Conservation (phyloP, 2,113 vertebrate genomes). For the Gymnogyps californianus region DNA sequence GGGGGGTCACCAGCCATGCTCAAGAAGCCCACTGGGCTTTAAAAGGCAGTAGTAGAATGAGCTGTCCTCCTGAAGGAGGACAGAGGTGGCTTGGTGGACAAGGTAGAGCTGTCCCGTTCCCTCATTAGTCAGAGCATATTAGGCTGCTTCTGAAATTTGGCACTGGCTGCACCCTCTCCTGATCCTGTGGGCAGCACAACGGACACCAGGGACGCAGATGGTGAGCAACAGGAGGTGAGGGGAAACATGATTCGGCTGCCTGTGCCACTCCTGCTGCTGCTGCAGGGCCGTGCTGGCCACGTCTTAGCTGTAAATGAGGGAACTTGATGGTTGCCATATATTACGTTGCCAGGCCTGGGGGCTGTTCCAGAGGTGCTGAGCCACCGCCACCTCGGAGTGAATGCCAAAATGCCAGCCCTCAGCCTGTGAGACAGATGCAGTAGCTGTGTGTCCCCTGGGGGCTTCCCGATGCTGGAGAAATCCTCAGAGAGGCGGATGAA, state of each 20-base stretch:
- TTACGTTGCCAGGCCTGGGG: rapidly evolving
- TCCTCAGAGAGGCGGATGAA: background rate
- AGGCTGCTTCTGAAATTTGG: background rate
- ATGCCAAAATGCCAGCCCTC: background rate
- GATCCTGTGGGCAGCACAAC: background rate
- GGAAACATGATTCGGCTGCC: background rate
- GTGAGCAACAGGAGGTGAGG: background rate
- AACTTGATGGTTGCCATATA: background rate
- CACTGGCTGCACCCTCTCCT: background rate
- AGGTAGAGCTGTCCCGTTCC: background rate
- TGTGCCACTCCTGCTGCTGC: background rate
- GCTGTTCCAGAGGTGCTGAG: background rate
- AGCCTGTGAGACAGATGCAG: background rate
- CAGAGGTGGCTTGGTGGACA: background rate
- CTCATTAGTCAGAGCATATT: background rate
- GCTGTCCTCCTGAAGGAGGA: background rate
- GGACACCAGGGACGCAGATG: background rate
- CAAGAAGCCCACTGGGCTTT: background rate
- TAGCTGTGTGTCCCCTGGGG: background rate
- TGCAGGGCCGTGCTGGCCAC: background rate
- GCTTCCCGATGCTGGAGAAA: background rate
- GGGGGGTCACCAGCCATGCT: background rate
- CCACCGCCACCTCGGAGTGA: background rate
- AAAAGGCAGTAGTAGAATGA: background rate
- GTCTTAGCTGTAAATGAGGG: background rate